phyloP scores from a whole-genome alignment of 2,888 invertebrate genomes.

The Augiades crinisus region DNA sequence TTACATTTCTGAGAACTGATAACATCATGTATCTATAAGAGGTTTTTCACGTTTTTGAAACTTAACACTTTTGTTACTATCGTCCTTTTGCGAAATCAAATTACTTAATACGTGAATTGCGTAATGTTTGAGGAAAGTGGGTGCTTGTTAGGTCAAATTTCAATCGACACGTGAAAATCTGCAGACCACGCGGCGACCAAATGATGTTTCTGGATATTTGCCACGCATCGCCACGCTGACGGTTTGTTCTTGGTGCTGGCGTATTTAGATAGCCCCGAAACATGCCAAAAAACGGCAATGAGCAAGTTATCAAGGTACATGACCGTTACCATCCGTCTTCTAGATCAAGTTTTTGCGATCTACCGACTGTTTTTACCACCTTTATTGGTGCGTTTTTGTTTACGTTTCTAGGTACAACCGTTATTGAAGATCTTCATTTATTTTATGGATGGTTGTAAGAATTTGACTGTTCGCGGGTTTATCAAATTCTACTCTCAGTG shows the following conservation, averaged over 20 bases:
- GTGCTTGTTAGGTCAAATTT: conserved; percentile 5
- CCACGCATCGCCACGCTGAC: conserved; percentile 4
- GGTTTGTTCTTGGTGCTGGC: not conserved
- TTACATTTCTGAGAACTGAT: not conserved
- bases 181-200: conserved; percentile 1
- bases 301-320: conserved; percentile 1
- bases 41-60: not conserved
- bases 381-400: not conserved
- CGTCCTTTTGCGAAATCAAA: not conserved
- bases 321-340: not conserved
- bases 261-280: not conserved
- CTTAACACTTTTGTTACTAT: not conserved
- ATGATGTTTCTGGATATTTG: conserved; percentile 2
- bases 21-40: not conserved
- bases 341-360: not conserved
- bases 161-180: conserved; percentile 5
- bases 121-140: conserved; percentile 10
- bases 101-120: conserved; percentile 6
- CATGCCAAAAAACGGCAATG: not conserved
- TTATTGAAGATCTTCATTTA: not conserved
- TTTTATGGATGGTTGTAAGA: no score
- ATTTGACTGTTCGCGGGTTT: no score
- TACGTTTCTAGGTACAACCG: not conserved
- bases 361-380: not conserved
- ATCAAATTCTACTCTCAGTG: no score